Base-by-base conservation (phyloP, 2,888 invertebrate species). In the Pimpla rufipes region DNA sequence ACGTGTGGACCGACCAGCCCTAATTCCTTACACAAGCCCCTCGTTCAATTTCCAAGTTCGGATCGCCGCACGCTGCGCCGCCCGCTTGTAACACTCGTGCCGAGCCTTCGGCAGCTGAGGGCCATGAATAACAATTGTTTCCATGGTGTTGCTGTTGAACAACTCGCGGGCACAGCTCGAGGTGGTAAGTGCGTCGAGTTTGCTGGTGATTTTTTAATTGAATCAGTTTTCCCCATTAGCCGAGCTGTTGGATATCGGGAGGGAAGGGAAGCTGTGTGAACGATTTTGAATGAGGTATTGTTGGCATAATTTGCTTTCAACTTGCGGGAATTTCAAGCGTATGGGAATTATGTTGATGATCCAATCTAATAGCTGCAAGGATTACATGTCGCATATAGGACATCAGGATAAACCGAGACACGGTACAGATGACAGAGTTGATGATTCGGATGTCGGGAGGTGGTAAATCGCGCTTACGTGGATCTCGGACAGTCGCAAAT, bases 11-110 rank as follows among this genome's bases (percentile, higher is more conserved):
- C 23, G 73, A 80, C 62, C 55, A 47, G 47, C 47, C 62, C 70
- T 68, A 78, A 84, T 80, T 76, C 35, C 21, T n/a, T n/a, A 74
- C 40, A 55, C 40, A 40, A 40, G 45, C 70, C 13, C 18, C 62
- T 50, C 62, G 68, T 70, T 77, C 59, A 62, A 68, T 50, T 50
- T 47, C 37, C 57, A 71, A 50, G 66, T 55, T 57, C 55, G 76
- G 11, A 29, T 35, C 57, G 42, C 16, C 45, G 23, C n/a, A n/a
- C 42, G 8, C 13, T 21, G 45, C 29, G 29, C 29, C 5, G 23
- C 35, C 2, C 29, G 42, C n/a, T 45, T 62, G 8, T 11, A 21
- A 55, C 7, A 52, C 23, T 6, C 42, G 16, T 35, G 45, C 23
- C 3, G 42, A 70, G 55, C 21, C 42, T 59, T 11, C 2, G 45